A percentile compares a stretch with the other conserved stretches of the same genome.
phyloP scores from a whole-genome alignment of 2,113 vertebrate genomes.

The Syngnathus floridae region DNA sequence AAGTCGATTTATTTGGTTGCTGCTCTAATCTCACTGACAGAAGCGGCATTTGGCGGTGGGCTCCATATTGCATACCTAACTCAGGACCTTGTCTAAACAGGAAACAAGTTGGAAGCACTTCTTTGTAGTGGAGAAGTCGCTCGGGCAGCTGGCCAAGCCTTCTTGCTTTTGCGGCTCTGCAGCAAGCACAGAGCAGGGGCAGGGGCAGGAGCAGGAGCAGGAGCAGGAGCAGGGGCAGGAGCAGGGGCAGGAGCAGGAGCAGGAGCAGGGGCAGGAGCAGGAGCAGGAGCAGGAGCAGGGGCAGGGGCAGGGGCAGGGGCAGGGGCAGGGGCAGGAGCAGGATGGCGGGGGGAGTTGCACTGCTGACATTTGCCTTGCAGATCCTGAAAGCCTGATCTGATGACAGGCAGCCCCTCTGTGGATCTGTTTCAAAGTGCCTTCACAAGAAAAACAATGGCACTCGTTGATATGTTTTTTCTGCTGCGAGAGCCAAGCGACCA shows the following conservation, averaged over 20 bases:
- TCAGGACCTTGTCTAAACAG: slow-evolving; percentile 67
- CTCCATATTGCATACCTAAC: slow-evolving; percentile 53
- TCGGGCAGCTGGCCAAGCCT: slow-evolving; percentile 39
- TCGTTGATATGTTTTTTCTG: not conserved
- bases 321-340: not conserved
- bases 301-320: not conserved
- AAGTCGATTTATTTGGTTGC: slow-evolving; percentile 13
- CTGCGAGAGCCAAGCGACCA: not conserved
- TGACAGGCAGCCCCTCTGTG: slow-evolving; percentile 10
- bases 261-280: not conserved
- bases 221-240: not conserved
- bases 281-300: not conserved
- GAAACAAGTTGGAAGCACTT: slow-evolving; percentile 59
- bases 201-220: not conserved
- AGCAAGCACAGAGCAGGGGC: slow-evolving; percentile 6
- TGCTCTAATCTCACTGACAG: slow-evolving; percentile 24
- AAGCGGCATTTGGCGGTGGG: slow-evolving; percentile 22
- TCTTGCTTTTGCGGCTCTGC: slow-evolving; percentile 27
- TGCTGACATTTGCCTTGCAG: slow-evolving; percentile 33
- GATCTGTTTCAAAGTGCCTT: slow-evolving; percentile 13
- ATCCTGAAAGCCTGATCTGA: slow-evolving; percentile 18
- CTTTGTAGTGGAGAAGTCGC: slow-evolving; percentile 58
- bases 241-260: too few relatives aligned
- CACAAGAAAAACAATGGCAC: not conserved
- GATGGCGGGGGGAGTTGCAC: slow-evolving; percentile 4